Base-by-base conservation (phyloP, 2,888 invertebrate species). In the Trachelus stipa region DNA sequence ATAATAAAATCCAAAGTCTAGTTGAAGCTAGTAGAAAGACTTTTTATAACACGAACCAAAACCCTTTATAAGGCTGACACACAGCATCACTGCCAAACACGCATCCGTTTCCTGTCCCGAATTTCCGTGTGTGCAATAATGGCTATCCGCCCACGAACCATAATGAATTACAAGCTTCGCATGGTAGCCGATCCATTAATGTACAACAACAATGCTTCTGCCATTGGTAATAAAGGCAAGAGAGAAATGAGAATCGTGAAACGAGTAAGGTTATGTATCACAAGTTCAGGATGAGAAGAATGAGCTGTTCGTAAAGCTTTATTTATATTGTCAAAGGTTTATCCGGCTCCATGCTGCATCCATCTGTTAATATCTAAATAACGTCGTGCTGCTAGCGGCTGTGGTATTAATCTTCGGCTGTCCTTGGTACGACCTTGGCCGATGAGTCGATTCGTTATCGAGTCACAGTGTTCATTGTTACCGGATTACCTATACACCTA, bases 61-160 rank as follows among this genome's bases (percentile, higher is more conserved):
- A 56, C 23, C 15, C 23, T 56, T 15, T 23, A 15, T 6, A 9
- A 15, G 9, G 23, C 9, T 23, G 40, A 15, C 56, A 56, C 9
- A 56, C 82, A 79, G 83, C 83, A 83, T 85, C 86, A 85, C 83
- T 83, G 85, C 83, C 85, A 84, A 78, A 80, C 83, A 83, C 82
- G 79, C 76, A 80, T 84, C 83, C 83, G 81, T 79, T 85, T 87
- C 84, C 86, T 84, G 85, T 80, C 80, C 79, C 78, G 83, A 86
- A 84, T 87, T 84, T 84, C 83, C 83, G 79, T 79, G 80, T 81
- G 79, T 77, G 81, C 77, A 79, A 80, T 81, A 80, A 82, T 81
- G 81, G 81, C 80, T 79, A 85, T 86, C 85, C 85, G 85, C 84
- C 79, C 82, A 84, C 86, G 78, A 83, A 81, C 82, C 81, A 85